phyloP scores from a whole-genome alignment of 2,797 vertebrate species.

The Takifugu rubripes region DNA sequence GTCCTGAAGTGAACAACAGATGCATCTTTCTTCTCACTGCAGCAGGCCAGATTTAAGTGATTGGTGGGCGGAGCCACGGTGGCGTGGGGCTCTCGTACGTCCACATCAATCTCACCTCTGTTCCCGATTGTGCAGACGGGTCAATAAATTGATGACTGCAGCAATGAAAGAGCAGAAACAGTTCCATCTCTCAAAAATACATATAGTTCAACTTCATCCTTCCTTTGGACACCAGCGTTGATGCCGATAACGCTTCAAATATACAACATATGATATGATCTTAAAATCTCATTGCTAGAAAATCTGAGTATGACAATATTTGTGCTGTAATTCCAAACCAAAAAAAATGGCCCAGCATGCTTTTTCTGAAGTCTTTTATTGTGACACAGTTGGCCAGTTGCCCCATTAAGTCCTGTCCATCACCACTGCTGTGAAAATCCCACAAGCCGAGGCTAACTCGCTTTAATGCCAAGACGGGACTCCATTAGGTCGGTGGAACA shows the following conservation, averaged over 20 bases:
- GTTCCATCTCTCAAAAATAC: too few species aligned
- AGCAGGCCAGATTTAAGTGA: slow-evolving; percentile 24
- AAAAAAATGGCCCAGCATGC: neutral
- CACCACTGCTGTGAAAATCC: slow-evolving; percentile 12
- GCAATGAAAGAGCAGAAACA: too few species aligned
- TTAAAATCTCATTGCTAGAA: too few species aligned
- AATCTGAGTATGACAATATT: too few species aligned
- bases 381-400: neutral
- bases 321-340: neutral
- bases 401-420: slow-evolving; percentile 7
- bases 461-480: slow-evolving; percentile 37
- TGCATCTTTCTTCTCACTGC: slow-evolving; percentile 34
- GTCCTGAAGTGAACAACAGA: slow-evolving; percentile 50
- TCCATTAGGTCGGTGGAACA: slow-evolving; percentile 34
- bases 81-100: slow-evolving; percentile 22
- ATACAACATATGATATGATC: too few species aligned
- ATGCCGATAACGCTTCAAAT: too few species aligned
- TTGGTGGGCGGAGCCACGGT: slow-evolving; percentile 9
- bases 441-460: slow-evolving; percentile 13
- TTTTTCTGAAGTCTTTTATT: neutral
- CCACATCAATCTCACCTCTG: slow-evolving; percentile 13
- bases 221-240: too few species aligned
- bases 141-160: neutral
- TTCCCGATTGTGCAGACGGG: neutral
- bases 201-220: too few species aligned